These are phyloP conservation scores for Drosophila gunungcola DNA, from an alignment of 1,140 invertebrate genomes.

Conservation along the genomic window DNA sequence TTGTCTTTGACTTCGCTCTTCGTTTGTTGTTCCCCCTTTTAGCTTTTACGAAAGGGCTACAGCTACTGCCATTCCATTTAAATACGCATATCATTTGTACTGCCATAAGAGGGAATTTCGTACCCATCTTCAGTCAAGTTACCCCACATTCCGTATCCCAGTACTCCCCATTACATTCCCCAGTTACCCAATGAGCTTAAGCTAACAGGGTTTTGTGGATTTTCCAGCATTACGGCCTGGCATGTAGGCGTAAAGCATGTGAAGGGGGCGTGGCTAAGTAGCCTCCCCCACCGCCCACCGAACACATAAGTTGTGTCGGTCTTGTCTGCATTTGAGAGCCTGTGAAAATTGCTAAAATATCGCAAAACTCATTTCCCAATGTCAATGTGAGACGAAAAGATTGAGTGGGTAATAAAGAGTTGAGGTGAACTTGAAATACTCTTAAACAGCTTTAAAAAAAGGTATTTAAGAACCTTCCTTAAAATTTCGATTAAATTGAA, in stretches of 20 bases:
- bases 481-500: too few species aligned
- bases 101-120: slow-evolving; percentile 12
- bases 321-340: slow-evolving; percentile 47
- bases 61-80: slow-evolving; percentile 60
- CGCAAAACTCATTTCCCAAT: slow-evolving; percentile 67
- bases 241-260: slow-evolving; percentile 14
- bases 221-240: slow-evolving; percentile 44
- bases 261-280: slow-evolving; percentile 13
- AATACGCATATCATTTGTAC: slow-evolving; percentile 75
- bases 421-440: slow-evolving; percentile 7
- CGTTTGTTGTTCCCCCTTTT: slow-evolving; percentile 14
- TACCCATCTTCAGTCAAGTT: slow-evolving; percentile 4
- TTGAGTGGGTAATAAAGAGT: slow-evolving; percentile 23
- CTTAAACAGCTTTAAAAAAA: background rate
- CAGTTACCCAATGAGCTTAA: slow-evolving; percentile 45
- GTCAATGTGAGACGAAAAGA: slow-evolving; percentile 38
- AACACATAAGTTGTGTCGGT: slow-evolving; percentile 16
- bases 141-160: slow-evolving; percentile 11
- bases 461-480: too few species aligned
- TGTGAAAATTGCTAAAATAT: slow-evolving; percentile 51
- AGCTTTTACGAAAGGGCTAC: slow-evolving; percentile 20
- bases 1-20: slow-evolving; percentile 23
- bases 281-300: slow-evolving; percentile 1
- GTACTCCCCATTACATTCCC: background rate
- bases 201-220: slow-evolving; percentile 70